These are phyloP conservation scores for Conger conger DNA, from an alignment of 2,113 vertebrate species.

Conservation along the genomic window DNA sequence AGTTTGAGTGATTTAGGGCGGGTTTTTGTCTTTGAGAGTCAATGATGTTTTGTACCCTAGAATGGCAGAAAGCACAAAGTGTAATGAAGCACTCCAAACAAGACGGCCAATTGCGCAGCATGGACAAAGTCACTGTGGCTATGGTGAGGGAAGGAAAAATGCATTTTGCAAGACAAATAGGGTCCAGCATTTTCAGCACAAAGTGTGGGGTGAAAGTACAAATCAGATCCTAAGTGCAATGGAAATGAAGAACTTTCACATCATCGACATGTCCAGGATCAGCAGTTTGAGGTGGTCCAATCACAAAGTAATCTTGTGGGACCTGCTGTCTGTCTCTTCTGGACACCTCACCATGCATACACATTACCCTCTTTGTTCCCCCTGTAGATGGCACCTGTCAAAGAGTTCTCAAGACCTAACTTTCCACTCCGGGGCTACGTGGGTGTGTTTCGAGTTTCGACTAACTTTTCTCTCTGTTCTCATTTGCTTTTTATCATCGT, in stretches of 20 bases:
- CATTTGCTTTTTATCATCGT: not conserved
- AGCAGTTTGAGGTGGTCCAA: not conserved
- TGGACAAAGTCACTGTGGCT: not conserved
- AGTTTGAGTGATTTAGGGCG: not conserved
- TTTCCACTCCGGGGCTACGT: not conserved
- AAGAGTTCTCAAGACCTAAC: not conserved
- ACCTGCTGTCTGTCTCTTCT: not conserved
- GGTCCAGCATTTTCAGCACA: too few relatives aligned
- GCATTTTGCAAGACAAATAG: too few relatives aligned
- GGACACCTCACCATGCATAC: not conserved
- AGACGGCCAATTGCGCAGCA: not conserved
- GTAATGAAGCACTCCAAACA: not conserved
- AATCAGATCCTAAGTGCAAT: too few relatives aligned
- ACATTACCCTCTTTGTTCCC: not conserved
- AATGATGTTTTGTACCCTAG: not conserved
- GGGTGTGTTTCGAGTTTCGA: not conserved
- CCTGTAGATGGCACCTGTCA: not conserved
- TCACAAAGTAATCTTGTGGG: constrained; percentile 3
- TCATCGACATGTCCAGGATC: not conserved
- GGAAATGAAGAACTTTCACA: not conserved
- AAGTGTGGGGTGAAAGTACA: constrained; percentile 7
- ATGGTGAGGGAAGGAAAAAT: not conserved
- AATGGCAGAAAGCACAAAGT: not conserved
- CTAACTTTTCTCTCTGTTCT: not conserved
- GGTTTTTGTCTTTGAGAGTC: not conserved